Evolutionary conservation across 2,113 vertebrate genomes (phyloP).

Genomic region (Noctilio leporinus): DNA sequence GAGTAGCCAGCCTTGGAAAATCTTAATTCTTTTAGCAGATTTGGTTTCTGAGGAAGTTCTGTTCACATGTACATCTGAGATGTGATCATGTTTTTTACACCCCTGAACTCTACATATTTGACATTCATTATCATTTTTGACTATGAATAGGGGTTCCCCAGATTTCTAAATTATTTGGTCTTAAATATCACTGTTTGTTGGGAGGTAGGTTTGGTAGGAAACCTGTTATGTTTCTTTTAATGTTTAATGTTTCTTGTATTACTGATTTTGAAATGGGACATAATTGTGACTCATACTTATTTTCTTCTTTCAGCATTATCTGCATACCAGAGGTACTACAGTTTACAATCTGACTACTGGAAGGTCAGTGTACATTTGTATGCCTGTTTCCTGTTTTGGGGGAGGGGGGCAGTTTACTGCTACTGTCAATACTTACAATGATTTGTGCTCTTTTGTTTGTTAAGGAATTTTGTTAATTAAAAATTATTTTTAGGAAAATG

Average conservation of each 20-base stretch:
- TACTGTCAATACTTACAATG: background rate
- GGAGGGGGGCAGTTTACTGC: background rate
- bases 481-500: background rate
- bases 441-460: background rate
- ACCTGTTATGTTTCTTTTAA: background rate
- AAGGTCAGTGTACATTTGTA: constrained; percentile 87
- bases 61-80: background rate
- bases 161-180: constrained; percentile 17
- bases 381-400: background rate
- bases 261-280: constrained; percentile 53
- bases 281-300: constrained; percentile 54
- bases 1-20: background rate
- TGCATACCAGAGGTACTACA: constrained; percentile 99
- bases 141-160: background rate
- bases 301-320: constrained; percentile 91
- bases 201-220: background rate
- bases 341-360: constrained; percentile 99
- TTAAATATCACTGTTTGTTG: background rate
- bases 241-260: background rate
- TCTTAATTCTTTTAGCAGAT: constrained; percentile 18
- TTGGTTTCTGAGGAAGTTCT: background rate
- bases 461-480: background rate
- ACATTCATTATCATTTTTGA: background rate
- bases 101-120: background rate
- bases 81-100: background rate